Conservation (phyloP, 2,113 vertebrate genomes). For the Plecotus auritus region DNA sequence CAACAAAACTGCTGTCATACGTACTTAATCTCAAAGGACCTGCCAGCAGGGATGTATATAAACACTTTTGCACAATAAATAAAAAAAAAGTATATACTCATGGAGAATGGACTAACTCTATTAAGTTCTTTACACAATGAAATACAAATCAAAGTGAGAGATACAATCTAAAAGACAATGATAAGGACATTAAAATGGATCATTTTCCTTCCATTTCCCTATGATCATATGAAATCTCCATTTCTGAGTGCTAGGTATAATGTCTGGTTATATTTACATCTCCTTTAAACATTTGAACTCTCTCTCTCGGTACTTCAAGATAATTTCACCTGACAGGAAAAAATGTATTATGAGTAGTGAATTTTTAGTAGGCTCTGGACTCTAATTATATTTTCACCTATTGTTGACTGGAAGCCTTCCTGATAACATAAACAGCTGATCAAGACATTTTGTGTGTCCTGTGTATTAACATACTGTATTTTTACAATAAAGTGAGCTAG, state of each 20-base stretch:
- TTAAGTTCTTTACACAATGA: not conserved
- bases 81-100: not conserved
- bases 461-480: not conserved
- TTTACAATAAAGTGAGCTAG: not conserved
- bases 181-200: not conserved
- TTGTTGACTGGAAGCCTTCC: not conserved
- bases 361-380: not conserved
- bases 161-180: not conserved
- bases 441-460: too few relatives aligned
- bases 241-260: not conserved
- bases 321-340: not conserved
- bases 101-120: not conserved
- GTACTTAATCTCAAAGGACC: not conserved
- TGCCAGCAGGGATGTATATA: not conserved
- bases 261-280: not conserved
- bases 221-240: not conserved
- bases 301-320: not conserved
- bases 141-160: not conserved
- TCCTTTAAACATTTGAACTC: not conserved
- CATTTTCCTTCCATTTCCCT: not conserved
- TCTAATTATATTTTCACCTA: not conserved
- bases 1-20: not conserved
- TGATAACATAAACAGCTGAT: not conserved
- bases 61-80: not conserved
- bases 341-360: not conserved